Conservation (phyloP, 2,888 invertebrate genomes). For the Chorisops tibialis region DNA sequence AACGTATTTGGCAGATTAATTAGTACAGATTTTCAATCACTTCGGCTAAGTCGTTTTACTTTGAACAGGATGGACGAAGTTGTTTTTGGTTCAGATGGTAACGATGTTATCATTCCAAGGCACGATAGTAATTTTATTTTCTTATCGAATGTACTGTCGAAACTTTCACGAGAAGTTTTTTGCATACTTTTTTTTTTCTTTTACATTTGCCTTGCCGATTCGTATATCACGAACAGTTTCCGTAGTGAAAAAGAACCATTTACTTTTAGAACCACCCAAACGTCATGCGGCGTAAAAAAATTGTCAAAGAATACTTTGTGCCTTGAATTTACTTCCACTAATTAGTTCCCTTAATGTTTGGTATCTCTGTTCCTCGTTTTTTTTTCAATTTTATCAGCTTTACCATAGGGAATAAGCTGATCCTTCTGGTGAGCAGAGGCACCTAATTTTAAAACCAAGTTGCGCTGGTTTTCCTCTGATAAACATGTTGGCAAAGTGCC, state of each 20-base stretch:
- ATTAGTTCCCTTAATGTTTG: neutral
- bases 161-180: neutral
- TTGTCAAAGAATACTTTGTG: neutral
- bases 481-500: no score
- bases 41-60: no score
- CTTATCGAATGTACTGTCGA: neutral
- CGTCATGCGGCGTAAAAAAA: neutral
- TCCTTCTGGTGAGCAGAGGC: neutral
- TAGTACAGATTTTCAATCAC: neutral
- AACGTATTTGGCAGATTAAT: neutral
- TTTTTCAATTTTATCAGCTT: no score
- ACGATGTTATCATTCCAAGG: neutral
- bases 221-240: neutral
- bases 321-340: neutral
- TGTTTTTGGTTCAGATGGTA: neutral
- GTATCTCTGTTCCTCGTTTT: neutral
- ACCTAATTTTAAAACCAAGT: neutral
- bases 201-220: neutral
- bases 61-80: neutral
- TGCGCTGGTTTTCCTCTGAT: no score
- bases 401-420: neutral
- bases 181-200: neutral
- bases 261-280: neutral
- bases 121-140: neutral
- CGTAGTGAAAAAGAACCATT: neutral